Evolutionary conservation across 2,888 invertebrate genomes (phyloP).

Genomic region (Dromius quadrimaculatus): DNA sequence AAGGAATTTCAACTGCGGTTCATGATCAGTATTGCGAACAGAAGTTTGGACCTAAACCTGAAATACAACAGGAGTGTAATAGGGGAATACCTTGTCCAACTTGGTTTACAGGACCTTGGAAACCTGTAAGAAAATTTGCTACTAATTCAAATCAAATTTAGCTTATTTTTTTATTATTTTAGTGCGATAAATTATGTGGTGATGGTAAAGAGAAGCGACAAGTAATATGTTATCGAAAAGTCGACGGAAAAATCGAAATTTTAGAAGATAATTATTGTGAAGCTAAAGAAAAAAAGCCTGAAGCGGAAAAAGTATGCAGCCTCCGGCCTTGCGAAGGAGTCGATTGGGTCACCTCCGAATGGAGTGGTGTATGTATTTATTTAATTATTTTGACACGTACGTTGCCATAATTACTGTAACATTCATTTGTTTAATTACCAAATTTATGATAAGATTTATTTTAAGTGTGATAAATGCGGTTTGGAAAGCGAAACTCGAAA

Average conservation of each 20-base stretch:
- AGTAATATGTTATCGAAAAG: conserved; percentile 82
- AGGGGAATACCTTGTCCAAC: conserved; percentile 82
- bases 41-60: conserved; percentile 77
- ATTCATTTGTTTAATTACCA: too few relatives aligned
- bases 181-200: conserved; percentile 94
- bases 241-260: conserved; percentile 74
- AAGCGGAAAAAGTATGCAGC: conserved; percentile 77
- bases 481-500: conserved; percentile 79
- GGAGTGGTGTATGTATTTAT: conserved; percentile 83
- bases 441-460: conserved; percentile 40
- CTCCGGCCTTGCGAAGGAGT: conserved; percentile 89
- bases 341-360: conserved; percentile 89
- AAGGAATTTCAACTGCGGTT: conserved; percentile 78
- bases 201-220: conserved; percentile 85
- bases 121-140: conserved; percentile 74
- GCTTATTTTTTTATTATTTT: conserved; percentile 53
- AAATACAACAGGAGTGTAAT: conserved; percentile 79
- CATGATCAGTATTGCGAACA: conserved; percentile 81
- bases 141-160: too few relatives aligned
- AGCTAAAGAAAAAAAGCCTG: conserved; percentile 76
- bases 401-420: too few relatives aligned
- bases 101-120: conserved; percentile 93
- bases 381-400: conserved; percentile 15
- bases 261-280: conserved; percentile 75
- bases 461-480: conserved; percentile 84